These are phyloP conservation scores for Denticeps clupeoides DNA, from an alignment of 2,797 vertebrate species.

Conservation along the genomic window DNA sequence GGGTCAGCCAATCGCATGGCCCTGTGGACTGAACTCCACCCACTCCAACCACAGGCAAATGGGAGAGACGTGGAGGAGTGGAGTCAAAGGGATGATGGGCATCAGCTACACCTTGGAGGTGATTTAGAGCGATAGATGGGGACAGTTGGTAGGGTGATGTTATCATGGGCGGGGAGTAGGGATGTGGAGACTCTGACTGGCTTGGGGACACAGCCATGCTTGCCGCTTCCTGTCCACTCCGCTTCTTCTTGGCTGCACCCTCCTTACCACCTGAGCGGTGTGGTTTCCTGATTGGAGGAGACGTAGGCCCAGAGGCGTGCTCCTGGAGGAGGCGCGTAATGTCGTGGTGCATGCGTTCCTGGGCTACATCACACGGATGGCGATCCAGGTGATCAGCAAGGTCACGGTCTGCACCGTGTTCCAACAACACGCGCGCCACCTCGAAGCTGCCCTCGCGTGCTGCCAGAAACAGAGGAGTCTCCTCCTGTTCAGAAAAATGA, in stretches of 20 bases:
- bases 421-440: slow-evolving; percentile 87
- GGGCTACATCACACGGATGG: slow-evolving; percentile 87
- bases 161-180: slow-evolving; percentile 91
- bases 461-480: slow-evolving; percentile 90
- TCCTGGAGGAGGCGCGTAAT: slow-evolving; percentile 91
- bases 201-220: slow-evolving; percentile 84
- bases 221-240: too few species aligned
- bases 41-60: slow-evolving; percentile 71
- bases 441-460: slow-evolving; percentile 95
- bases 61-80: slow-evolving; percentile 77
- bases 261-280: slow-evolving; percentile 61
- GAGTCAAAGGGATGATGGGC: slow-evolving; percentile 80
- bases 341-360: slow-evolving; percentile 95
- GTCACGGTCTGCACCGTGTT: slow-evolving; percentile 92
- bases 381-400: slow-evolving; percentile 99
- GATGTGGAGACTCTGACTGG: slow-evolving; percentile 85
- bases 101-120: slow-evolving; percentile 85
- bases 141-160: slow-evolving; percentile 89
- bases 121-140: slow-evolving; percentile 75
- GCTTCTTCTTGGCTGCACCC: too few species aligned
- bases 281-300: slow-evolving; percentile 76
- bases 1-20: slow-evolving; percentile 82
- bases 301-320: slow-evolving; percentile 88
- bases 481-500: slow-evolving; percentile 64
- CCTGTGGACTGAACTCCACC: slow-evolving; percentile 51